Evolutionary conservation across 2,888 invertebrate species (phyloP).

Genomic region (Plusia festucae): DNA sequence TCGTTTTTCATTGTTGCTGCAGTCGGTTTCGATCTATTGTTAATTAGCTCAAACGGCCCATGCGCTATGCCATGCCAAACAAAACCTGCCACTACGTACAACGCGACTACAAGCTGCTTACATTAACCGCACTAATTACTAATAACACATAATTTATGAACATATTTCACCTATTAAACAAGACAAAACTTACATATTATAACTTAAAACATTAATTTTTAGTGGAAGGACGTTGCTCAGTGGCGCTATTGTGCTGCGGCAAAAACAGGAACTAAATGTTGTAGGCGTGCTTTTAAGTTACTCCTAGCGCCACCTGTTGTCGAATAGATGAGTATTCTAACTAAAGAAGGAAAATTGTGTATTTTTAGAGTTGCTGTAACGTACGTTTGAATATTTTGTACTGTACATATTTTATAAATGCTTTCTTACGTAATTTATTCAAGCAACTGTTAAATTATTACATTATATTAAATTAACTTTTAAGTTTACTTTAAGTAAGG

Average conservation of each 20-base stretch:
- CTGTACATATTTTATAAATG: neutral
- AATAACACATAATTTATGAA: conserved; percentile 10
- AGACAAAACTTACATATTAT: too few relatives aligned
- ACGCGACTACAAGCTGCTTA: conserved; percentile 50
- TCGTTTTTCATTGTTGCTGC: conserved; percentile 89
- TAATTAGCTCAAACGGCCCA: conserved; percentile 88
- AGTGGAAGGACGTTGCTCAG: neutral
- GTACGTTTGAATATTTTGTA: neutral
- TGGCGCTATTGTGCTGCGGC: conserved; percentile 69
- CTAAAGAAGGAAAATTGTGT: conserved; percentile 11
- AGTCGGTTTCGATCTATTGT: conserved; percentile 88
- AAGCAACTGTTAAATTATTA: neutral
- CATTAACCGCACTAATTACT: conserved; percentile 36
- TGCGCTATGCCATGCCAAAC: conserved; percentile 77
- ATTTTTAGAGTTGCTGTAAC: neutral
- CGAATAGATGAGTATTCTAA: conserved; percentile 72
- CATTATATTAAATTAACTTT: too few relatives aligned
- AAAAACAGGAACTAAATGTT: conserved; percentile 68
- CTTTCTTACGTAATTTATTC: neutral
- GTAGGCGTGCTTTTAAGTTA: conserved; percentile 39
- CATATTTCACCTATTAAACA: too few relatives aligned
- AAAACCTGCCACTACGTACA: conserved; percentile 61
- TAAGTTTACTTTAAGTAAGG: too few relatives aligned
- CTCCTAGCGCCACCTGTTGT: conserved; percentile 81
- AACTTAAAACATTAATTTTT: too few relatives aligned